Conservation (phyloP, 2,888 invertebrate genomes). For the Dione juno region DNA sequence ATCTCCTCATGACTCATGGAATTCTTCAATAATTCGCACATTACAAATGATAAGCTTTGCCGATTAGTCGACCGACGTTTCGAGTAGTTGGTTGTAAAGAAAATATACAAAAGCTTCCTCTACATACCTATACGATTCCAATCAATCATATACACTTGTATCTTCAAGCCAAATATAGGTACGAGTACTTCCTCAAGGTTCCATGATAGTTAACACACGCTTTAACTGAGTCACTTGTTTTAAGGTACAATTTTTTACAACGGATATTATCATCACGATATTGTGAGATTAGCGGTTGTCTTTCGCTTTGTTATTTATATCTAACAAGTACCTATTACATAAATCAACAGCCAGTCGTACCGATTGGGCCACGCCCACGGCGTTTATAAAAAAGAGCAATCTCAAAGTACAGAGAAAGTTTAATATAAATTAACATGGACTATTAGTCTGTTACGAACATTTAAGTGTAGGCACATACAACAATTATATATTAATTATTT, state of each 20-base stretch:
- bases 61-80: too few species aligned
- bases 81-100: too few species aligned
- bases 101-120: too few species aligned
- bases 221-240: not conserved
- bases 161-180: too few species aligned
- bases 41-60: too few species aligned
- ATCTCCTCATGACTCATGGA: too few species aligned
- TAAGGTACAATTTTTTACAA: conserved; percentile 4
- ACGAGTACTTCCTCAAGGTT: too few species aligned
- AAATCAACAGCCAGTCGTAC: conserved; percentile 32
- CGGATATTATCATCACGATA: conserved; percentile 8
- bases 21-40: too few species aligned
- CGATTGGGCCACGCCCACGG: conserved; percentile 35
- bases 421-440: conserved; percentile 30
- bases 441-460: conserved; percentile 6
- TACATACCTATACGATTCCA: too few species aligned
- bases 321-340: conserved; percentile 35
- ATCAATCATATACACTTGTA: too few species aligned
- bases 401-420: conserved; percentile 36
- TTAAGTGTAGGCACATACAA: not conserved
- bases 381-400: conserved; percentile 23
- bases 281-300: conserved; percentile 4
- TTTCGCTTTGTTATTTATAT: conserved; percentile 29
- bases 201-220: too few species aligned
- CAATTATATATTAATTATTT: not conserved